These are phyloP conservation scores for Cheilosia impressa DNA, from an alignment of 2,888 invertebrate species.

Conservation along the genomic window DNA sequence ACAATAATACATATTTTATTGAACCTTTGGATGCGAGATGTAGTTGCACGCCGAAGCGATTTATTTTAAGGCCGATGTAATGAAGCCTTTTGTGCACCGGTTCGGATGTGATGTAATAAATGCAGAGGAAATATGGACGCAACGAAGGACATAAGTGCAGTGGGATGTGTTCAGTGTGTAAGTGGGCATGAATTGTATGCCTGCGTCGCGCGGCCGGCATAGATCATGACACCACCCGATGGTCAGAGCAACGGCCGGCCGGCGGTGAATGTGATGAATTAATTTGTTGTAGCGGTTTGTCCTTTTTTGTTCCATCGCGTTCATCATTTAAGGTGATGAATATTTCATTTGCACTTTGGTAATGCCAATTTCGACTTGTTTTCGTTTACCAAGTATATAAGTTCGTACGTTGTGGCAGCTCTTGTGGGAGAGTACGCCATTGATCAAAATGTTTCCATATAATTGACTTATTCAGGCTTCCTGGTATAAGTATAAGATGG, in stretches of 20 bases:
- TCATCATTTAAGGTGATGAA: constrained; percentile 13
- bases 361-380: constrained; percentile 18
- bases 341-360: constrained; percentile 36
- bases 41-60: not conserved
- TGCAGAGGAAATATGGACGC: constrained; percentile 31
- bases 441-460: too few species aligned
- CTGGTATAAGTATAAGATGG: too few species aligned
- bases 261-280: constrained; percentile 37
- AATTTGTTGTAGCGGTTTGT: constrained; percentile 29
- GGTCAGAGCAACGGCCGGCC: not conserved
- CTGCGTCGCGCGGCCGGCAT: not conserved
- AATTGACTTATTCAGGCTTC: too few species aligned
- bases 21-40: not conserved
- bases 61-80: constrained; percentile 25
- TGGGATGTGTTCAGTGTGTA: not conserved
- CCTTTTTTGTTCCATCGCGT: not conserved
- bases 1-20: constrained; percentile 40
- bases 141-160: constrained; percentile 30
- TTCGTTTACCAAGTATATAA: constrained; percentile 11
- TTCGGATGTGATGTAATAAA: constrained; percentile 49
- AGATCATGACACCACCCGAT: not conserved
- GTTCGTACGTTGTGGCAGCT: not conserved
- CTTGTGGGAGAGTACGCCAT: not conserved
- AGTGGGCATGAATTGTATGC: constrained; percentile 9
- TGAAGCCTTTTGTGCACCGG: constrained; percentile 48